Conservation (phyloP, 2,113 vertebrate genomes). For the Dicerorhinus sumatrensis region DNA sequence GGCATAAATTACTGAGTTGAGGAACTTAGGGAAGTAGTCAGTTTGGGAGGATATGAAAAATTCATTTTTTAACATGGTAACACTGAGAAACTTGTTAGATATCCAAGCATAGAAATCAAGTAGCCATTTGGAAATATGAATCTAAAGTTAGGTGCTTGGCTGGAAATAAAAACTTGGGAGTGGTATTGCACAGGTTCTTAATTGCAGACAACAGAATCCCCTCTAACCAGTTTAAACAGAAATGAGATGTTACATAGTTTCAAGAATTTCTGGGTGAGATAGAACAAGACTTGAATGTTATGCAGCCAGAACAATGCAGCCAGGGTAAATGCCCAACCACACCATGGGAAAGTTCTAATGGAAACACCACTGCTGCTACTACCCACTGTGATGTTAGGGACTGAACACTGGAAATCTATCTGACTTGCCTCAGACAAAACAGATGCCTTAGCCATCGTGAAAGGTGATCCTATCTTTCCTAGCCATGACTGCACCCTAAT, state of each 20-base stretch:
- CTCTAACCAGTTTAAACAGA: neutral
- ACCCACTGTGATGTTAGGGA: neutral
- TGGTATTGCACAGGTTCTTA: neutral
- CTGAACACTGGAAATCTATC: neutral
- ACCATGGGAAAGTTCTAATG: neutral
- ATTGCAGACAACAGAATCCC: neutral
- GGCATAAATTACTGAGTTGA: neutral
- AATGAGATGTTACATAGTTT: neutral
- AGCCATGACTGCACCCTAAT: neutral
- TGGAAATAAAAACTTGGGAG: neutral
- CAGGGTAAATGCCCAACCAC: neutral
- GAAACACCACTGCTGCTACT: neutral
- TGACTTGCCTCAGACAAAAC: neutral
- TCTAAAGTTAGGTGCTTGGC: conserved; percentile 8
- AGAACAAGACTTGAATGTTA: neutral
- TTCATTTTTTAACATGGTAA: conserved; percentile 5
- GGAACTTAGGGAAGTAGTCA: neutral
- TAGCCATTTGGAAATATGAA: neutral
- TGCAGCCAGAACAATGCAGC: neutral
- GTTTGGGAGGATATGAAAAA: neutral
- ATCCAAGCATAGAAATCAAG: neutral
- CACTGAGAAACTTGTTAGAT: neutral
- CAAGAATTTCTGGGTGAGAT: conserved; percentile 11
- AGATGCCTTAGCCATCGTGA: neutral
- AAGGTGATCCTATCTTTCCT: neutral